These are phyloP conservation scores for Eretmochelys imbricata DNA, from an alignment of 2,113 vertebrate genomes.

Conservation along the genomic window DNA sequence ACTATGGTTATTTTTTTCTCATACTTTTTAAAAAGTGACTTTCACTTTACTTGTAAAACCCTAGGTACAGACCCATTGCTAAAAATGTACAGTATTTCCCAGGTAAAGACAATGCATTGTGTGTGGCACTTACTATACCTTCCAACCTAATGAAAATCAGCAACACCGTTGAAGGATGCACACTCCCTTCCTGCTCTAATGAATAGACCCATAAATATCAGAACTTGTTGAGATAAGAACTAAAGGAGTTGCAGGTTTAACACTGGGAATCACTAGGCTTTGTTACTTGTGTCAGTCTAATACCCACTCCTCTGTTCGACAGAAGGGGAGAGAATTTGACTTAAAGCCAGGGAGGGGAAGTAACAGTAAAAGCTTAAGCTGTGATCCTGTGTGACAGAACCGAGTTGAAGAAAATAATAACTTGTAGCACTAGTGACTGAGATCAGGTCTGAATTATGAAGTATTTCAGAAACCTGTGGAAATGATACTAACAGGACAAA, in stretches of 20 bases:
- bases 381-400: accelerated
- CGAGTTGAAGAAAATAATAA: neutral
- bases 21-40: neutral
- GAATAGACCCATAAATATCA: neutral
- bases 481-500: neutral
- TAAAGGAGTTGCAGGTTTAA: neutral
- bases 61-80: neutral
- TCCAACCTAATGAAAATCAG: neutral
- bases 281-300: neutral
- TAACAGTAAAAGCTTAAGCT: neutral
- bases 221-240: neutral
- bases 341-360: neutral
- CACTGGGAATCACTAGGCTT: neutral
- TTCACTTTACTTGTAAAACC: neutral
- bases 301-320: neutral
- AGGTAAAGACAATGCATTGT: neutral
- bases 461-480: neutral
- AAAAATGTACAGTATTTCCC: neutral
- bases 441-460: neutral
- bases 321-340: neutral
- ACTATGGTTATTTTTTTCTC: neutral
- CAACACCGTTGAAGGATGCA: neutral
- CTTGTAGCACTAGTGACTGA: neutral
- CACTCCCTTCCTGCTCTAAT: neutral
- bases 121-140: neutral